phyloP scores from a whole-genome alignment of 2,888 invertebrate genomes.

The Encarsia formosa region DNA sequence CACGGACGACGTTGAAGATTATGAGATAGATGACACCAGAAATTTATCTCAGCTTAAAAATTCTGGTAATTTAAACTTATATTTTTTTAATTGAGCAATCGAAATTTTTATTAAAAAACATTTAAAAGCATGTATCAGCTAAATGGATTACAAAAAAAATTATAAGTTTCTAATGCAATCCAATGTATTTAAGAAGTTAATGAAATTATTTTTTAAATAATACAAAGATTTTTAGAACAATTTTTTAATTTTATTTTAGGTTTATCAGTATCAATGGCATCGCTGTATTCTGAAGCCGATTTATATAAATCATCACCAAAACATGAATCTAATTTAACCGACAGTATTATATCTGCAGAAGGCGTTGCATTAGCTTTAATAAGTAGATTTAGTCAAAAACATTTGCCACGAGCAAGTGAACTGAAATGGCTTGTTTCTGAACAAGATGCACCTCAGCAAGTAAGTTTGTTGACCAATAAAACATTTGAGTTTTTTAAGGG shows the following conservation, averaged over 20 bases:
- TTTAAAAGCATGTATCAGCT: too few species aligned
- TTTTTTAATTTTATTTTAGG: conserved; percentile 41
- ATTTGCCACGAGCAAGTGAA: conserved; percentile 73
- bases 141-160: too few species aligned
- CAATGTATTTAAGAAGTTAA: too few species aligned
- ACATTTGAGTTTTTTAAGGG: too few species aligned
- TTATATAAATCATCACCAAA: conserved; percentile 45
- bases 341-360: conserved; percentile 67
- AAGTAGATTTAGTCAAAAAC: conserved; percentile 71
- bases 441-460: conserved; percentile 69
- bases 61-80: conserved; percentile 33
- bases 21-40: conserved; percentile 53
- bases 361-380: conserved; percentile 74
- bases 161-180: too few species aligned
- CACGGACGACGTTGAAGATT: conserved; percentile 55
- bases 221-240: too few species aligned
- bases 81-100: too few species aligned
- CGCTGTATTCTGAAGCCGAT: conserved; percentile 60
- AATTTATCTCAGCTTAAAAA: conserved; percentile 50
- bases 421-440: conserved; percentile 78
- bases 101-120: too few species aligned
- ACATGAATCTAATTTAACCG: conserved; percentile 49
- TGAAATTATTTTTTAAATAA: too few species aligned
- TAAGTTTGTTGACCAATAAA: too few species aligned
- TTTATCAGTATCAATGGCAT: conserved; percentile 62